Evolutionary conservation across 2,888 invertebrate species (phyloP).

Genomic region (Vannuccia rotundouncinata): DNA sequence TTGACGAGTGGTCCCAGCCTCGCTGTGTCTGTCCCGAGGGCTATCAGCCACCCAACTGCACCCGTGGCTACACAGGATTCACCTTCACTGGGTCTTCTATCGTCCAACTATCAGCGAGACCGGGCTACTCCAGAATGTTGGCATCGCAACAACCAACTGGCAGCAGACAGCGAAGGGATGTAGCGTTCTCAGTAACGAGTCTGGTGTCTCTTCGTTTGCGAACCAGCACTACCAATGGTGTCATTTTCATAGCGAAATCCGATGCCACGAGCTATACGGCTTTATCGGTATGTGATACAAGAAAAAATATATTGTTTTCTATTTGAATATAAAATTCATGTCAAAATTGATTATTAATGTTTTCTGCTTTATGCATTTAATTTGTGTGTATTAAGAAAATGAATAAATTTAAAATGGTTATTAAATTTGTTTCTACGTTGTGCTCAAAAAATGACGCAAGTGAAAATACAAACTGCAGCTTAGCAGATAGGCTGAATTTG

Average conservation of each 20-base stretch:
- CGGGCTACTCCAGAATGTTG: background rate
- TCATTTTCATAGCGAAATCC: background rate
- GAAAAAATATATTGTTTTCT: too few relatives aligned
- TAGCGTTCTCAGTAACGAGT: background rate
- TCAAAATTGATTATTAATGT: background rate
- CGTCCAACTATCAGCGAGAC: background rate
- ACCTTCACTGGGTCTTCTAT: background rate
- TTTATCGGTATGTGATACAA: background rate
- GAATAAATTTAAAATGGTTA: background rate
- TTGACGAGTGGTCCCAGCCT: slow-evolving; percentile 25
- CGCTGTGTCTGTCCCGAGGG: slow-evolving; percentile 61
- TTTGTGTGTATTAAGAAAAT: background rate
- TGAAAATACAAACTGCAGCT: too few relatives aligned
- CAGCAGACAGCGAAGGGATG: background rate
- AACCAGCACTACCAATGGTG: background rate
- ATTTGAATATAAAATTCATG: too few relatives aligned
- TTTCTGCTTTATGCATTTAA: background rate
- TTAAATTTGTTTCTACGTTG: background rate
- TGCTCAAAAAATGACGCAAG: too few relatives aligned
- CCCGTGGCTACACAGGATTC: background rate
- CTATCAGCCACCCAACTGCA: slow-evolving; percentile 32
- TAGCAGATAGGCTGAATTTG: too few relatives aligned
- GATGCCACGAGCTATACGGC: background rate
- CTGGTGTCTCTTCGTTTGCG: background rate
- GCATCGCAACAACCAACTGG: background rate